Conservation (phyloP, 2,888 invertebrate species). For the Myathropa florea region DNA sequence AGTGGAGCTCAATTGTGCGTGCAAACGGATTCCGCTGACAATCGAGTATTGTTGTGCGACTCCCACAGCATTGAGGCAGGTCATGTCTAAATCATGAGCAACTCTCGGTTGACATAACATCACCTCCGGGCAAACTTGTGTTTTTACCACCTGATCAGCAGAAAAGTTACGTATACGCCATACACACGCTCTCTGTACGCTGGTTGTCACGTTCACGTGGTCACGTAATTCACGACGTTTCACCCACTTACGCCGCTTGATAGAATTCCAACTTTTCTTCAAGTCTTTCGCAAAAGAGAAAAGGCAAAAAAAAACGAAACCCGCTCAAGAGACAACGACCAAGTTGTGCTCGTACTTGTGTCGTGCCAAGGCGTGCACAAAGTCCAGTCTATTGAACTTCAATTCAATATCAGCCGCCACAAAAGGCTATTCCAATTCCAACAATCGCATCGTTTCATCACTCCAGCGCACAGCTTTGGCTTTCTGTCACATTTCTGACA, state of each 20-base stretch:
- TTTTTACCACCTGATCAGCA: not conserved
- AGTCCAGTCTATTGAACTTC: constrained; percentile 2
- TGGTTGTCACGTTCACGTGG: not conserved
- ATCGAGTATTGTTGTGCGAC: not conserved
- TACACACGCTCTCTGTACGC: not conserved
- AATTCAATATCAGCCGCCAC: not conserved
- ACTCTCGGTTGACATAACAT: not conserved
- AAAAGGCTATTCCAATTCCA: not conserved
- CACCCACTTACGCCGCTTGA: not conserved
- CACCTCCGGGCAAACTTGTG: not conserved
- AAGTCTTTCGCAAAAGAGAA: constrained; percentile 8
- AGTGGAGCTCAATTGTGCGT: not conserved
- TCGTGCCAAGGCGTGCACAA: not conserved
- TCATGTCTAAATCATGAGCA: not conserved
- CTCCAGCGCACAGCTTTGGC: not conserved
- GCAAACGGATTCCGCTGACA: not conserved
- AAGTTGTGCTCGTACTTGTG: not conserved
- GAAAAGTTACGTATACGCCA: not conserved
- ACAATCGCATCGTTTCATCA: constrained; percentile 18
- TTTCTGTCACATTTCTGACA: constrained; percentile 23
- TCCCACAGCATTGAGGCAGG: not conserved
- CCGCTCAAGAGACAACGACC: not conserved
- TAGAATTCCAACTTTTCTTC: constrained; percentile 50
- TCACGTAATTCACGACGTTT: constrained; percentile 25
- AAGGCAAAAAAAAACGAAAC: not conserved